Evolutionary conservation across 92 coral and sea anemone species (phyloP).

Genomic region (Nematostella vectensis): DNA sequence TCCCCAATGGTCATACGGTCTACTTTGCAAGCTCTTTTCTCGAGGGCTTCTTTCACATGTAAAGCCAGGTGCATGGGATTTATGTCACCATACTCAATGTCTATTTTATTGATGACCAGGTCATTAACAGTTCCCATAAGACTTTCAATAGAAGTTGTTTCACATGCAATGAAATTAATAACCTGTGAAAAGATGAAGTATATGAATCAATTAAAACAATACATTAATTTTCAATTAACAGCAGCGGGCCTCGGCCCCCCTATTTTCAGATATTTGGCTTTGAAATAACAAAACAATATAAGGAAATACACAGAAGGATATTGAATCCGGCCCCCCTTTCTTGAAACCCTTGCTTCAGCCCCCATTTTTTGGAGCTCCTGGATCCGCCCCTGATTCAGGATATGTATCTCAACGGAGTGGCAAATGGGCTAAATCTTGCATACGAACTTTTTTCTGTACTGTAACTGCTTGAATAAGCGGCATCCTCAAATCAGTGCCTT

Average conservation of each 20-base stretch:
- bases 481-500: no score
- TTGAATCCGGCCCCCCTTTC: no score
- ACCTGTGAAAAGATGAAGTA: not conserved
- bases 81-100: conserved; percentile 20
- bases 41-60: not conserved
- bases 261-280: no score
- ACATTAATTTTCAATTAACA: not conserved
- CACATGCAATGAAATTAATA: conserved; percentile 1
- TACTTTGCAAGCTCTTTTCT: not conserved
- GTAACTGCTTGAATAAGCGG: no score
- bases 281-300: not conserved
- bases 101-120: conserved; percentile 9
- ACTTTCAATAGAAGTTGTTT: conserved; percentile 6
- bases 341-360: no score
- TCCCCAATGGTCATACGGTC: not conserved
- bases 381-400: no score
- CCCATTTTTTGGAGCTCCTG: no score
- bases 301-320: not conserved
- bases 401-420: no score
- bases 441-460: no score
- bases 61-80: conserved; percentile 4
- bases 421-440: no score
- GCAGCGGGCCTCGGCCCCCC: not conserved
- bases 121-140: conserved; percentile 25
- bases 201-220: not conserved